A percentile compares a stretch with the other conserved stretches of the same genome.
These are phyloP conservation scores for Chirona hameri DNA, from an alignment of 2,888 invertebrate genomes.

Conservation along the genomic window DNA sequence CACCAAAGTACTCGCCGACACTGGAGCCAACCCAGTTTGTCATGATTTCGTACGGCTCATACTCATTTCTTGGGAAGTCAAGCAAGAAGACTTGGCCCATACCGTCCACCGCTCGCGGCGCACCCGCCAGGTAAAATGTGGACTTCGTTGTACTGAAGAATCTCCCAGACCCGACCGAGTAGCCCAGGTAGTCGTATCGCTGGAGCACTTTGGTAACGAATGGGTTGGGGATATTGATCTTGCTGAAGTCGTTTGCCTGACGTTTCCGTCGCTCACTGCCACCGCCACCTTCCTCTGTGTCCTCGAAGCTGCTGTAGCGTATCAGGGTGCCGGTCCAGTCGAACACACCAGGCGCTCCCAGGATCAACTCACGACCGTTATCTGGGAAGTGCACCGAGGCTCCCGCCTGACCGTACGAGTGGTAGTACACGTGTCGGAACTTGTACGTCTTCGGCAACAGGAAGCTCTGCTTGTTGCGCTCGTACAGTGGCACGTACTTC, in stretches of 20 bases:
- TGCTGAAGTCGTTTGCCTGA: background rate
- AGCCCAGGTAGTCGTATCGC: slow-evolving; percentile 45
- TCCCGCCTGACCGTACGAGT: slow-evolving; percentile 43
- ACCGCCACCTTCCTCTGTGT: background rate
- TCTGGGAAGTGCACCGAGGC: slow-evolving; percentile 43
- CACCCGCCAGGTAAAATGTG: slow-evolving; percentile 53
- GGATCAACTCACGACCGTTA: slow-evolving; percentile 48
- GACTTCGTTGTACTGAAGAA: slow-evolving; percentile 44
- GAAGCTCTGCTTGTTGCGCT: slow-evolving; percentile 32
- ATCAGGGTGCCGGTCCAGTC: slow-evolving; percentile 56
- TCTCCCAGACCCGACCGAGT: slow-evolving; percentile 45
- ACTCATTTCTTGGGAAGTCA: slow-evolving; percentile 46
- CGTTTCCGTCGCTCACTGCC: background rate
- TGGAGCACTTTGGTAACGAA: slow-evolving; percentile 7
- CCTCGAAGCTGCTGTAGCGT: slow-evolving; percentile 38
- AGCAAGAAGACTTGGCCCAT: slow-evolving; percentile 51
- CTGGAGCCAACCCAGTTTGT: slow-evolving; percentile 50
- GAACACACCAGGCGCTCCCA: slow-evolving; percentile 61
- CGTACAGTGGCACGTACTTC: slow-evolving; percentile 27
- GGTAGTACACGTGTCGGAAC: slow-evolving; percentile 44
- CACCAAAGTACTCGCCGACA: slow-evolving; percentile 64
- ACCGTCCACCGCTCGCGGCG: slow-evolving; percentile 51
- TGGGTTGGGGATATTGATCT: slow-evolving; percentile 23
- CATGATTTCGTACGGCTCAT: slow-evolving; percentile 31
- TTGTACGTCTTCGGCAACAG: no score